Conservation (phyloP, 2,797 vertebrate genomes). For the Megaceryle alcyon region DNA sequence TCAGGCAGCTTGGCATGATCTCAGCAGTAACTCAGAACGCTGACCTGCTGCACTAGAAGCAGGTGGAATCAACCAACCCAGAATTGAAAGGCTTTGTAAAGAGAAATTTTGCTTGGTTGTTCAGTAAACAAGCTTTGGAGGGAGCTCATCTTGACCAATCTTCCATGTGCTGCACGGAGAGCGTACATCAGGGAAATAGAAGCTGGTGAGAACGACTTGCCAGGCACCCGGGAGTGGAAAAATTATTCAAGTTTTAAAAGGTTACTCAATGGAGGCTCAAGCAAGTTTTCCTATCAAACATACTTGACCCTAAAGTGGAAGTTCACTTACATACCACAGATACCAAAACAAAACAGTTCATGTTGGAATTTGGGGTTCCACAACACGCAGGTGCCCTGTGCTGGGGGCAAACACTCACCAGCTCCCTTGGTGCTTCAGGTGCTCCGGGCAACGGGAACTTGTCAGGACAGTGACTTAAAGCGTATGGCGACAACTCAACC, state of each 20-base stretch:
- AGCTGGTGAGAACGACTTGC: neutral
- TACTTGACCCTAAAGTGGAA: neutral
- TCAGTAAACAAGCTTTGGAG: neutral
- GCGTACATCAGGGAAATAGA: neutral
- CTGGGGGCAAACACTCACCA: neutral
- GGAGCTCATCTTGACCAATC: neutral
- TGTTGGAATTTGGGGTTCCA: neutral
- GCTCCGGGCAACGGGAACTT: neutral
- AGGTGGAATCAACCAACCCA: neutral
- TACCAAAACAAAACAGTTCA: neutral
- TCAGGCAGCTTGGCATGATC: neutral
- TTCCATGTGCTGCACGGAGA: neutral
- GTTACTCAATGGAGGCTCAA: neutral
- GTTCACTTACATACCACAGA: neutral
- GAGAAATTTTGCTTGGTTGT: neutral
- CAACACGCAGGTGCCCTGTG: neutral
- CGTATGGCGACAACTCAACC: neutral
- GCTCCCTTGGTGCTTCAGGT: neutral
- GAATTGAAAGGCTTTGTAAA: neutral
- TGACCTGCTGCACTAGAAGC: neutral
- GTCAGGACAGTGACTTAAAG: no score
- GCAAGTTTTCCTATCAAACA: neutral
- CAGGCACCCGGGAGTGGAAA: neutral
- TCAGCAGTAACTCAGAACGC: neutral
- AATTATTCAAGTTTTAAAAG: neutral